Conservation (phyloP, 2,888 invertebrate species). For the Temnothorax ravouxi region DNA sequence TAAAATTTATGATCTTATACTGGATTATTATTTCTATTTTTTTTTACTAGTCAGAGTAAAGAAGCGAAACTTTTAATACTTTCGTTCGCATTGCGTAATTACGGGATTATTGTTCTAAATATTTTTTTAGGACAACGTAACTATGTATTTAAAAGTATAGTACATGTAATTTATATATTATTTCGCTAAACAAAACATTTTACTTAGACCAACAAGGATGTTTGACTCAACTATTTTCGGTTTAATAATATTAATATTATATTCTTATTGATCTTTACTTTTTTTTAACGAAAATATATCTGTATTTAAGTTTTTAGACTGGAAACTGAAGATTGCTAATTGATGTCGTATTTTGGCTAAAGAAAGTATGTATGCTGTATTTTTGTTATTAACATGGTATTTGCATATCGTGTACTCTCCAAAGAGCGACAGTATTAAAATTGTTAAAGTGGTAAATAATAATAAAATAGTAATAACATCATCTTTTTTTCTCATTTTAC, state of each 20-base stretch:
- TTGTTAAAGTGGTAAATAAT: constrained; percentile 9
- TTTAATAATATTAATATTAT: neutral
- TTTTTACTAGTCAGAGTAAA: neutral
- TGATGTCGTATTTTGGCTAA: neutral
- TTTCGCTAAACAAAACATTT: neutral
- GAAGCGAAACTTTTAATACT: neutral
- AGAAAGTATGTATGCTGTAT: neutral
- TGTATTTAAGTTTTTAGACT: constrained; percentile 7
- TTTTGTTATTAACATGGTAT: neutral
- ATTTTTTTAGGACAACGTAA: neutral
- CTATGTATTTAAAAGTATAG: neutral
- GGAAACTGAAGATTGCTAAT: constrained; percentile 1
- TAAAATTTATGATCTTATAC: neutral
- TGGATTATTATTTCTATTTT: neutral
- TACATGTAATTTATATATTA: neutral
- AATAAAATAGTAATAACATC: constrained; percentile 2
- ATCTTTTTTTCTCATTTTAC: neutral
- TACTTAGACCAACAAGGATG: neutral
- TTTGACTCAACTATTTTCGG: neutral
- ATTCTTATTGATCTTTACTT: neutral
- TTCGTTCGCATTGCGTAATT: neutral
- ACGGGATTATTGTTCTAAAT: neutral
- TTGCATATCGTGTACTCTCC: neutral
- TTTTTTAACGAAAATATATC: constrained; percentile 10
- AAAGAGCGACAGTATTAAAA: neutral